Percentiles rank a stretch among this genome's conserved stretches.
Evolutionary conservation across 35 echinoderm and acorn worm genomes (phyloP).

Genomic region (Strongylocentrotus purpuratus): DNA sequence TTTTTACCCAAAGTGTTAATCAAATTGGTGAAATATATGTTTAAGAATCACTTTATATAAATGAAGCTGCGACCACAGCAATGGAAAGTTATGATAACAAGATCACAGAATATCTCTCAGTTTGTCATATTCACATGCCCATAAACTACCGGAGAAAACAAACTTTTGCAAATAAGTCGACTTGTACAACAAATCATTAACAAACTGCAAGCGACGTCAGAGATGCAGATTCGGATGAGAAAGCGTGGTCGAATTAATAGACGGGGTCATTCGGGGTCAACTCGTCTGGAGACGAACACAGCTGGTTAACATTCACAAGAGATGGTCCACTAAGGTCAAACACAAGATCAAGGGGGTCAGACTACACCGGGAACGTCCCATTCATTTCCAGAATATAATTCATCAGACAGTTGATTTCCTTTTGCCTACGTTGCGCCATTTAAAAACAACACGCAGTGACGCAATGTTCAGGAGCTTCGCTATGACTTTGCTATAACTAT

Average conservation of each 20-base stretch:
- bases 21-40: too few relatives aligned
- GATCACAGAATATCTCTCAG: too few relatives aligned
- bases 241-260: not conserved
- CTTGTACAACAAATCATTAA: not conserved
- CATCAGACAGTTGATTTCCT: not conserved
- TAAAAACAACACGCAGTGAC: too few relatives aligned
- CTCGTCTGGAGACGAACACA: not conserved
- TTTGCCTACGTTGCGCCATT: not conserved
- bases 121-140: too few relatives aligned
- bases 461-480: too few relatives aligned
- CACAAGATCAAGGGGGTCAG: not conserved
- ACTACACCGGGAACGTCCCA: not conserved
- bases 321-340: not conserved
- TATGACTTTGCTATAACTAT: too few relatives aligned
- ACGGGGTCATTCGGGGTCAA: not conserved
- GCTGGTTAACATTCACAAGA: not conserved
- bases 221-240: not conserved
- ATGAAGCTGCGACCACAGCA: too few relatives aligned
- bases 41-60: too few relatives aligned
- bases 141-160: too few relatives aligned
- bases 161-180: not conserved
- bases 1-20: too few relatives aligned
- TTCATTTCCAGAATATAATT: not conserved
- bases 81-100: too few relatives aligned
- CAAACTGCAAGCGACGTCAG: not conserved